phyloP scores from a whole-genome alignment of 2,888 invertebrate genomes.

The Operophtera brumata region DNA sequence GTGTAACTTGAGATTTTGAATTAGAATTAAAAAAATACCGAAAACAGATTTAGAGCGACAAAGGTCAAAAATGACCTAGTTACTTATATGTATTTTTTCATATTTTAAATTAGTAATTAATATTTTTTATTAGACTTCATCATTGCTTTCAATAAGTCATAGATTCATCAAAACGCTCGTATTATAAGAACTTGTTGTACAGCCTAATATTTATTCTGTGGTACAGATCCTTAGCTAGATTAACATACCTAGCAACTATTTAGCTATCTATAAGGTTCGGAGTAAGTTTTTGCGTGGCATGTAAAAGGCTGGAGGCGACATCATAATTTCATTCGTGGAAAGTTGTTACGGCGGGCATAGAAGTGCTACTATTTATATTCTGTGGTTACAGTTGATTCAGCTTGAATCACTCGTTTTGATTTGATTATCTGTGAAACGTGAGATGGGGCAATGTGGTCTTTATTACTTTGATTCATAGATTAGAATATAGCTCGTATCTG shows the following conservation, averaged over 20 bases:
- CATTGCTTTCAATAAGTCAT: no score
- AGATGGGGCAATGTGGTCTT: neutral
- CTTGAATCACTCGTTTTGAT: neutral
- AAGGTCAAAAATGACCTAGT: no score
- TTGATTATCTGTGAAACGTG: neutral
- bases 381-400: neutral
- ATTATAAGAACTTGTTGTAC: no score
- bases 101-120: no score
- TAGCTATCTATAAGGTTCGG: neutral
- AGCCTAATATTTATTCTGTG: no score
- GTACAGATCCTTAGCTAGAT: neutral
- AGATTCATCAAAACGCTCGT: no score
- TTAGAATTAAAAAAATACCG: no score
- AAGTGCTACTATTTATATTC: no score
- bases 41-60: no score
- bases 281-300: conserved; percentile 3
- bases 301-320: conserved; percentile 4
- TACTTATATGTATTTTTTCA: no score
- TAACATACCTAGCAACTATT: neutral
- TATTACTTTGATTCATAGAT: neutral
- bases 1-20: no score
- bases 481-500: neutral
- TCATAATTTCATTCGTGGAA: conserved; percentile 2
- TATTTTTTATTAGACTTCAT: no score
- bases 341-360: neutral